These are phyloP conservation scores for Glyptemys insculpta DNA, from an alignment of 2,797 vertebrate species.

Conservation along the genomic window DNA sequence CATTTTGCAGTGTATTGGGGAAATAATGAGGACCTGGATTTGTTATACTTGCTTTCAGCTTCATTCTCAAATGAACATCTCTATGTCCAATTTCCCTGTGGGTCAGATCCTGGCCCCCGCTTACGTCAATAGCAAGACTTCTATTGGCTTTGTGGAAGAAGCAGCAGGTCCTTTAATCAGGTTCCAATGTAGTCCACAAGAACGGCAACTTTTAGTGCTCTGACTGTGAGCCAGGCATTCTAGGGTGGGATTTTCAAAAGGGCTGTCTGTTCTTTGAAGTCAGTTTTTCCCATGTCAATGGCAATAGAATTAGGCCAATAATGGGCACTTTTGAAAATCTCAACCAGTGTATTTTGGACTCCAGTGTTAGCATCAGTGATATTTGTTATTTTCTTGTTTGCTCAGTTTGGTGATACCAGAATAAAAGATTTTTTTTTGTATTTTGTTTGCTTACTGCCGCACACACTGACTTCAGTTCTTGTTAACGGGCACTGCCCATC, in stretches of 20 bases:
- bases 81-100: fast-evolving
- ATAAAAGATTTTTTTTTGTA: background rate
- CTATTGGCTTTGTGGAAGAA: background rate
- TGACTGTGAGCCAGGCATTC: background rate
- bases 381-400: background rate
- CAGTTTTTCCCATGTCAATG: background rate
- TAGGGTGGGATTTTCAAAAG: background rate
- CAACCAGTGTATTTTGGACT: background rate
- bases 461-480: background rate
- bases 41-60: background rate
- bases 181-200: background rate
- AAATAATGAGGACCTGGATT: background rate
- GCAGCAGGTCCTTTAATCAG: background rate
- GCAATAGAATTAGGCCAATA: background rate
- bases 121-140: background rate
- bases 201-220: background rate
- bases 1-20: background rate
- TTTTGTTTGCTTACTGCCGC: background rate
- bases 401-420: background rate
- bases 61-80: background rate
- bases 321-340: background rate
- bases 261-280: background rate
- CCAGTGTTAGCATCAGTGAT: background rate
- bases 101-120: background rate
- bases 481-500: background rate